Evolutionary conservation across 2,797 vertebrate genomes (phyloP), one percentile per base, ranked within the genome.

Genomic region (Hephaestus fuliginosus): DNA sequence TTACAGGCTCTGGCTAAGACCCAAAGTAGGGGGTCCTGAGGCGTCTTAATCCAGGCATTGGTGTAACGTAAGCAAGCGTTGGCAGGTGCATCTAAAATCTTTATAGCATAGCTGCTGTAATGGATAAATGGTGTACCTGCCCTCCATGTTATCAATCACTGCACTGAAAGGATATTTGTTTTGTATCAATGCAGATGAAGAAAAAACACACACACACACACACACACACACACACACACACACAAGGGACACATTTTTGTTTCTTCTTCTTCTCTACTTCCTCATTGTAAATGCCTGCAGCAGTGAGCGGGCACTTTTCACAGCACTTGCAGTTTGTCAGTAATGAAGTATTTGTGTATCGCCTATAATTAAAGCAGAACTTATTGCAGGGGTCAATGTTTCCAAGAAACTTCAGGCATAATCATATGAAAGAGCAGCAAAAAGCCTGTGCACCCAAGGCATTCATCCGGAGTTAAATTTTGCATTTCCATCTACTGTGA

Each of bases 401-500:
- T 84, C 66, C 73, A 36, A 71, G 62, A 85, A 28, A 71, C 41
- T 61, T 78, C 1, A 41, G 57, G 71, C 33, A 73, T 68, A 68
- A 86, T 82, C 69, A 61, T 65, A 81, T 39, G 70, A 71, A 82
- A 70, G 33, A 78, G 63, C 41, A 39, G 18, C 14, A 69, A 70
- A 33, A 64, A 61, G 8, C 57, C 51, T 48, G 18, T 46, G 71
- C 39, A 70, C 87, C 76, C 49, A 15, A 56, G 80, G 72, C 90
- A 65, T 57, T 79, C 60, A 10, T 80, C 73, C 58, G 30, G 52
- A 82, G 85, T 81, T 84, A 74, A 71, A 66, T 85, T 86, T 85
- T 81, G 20, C 75, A 78, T 91, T 87, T 82, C 71, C 81, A 65
- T 89, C 71, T 33, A 65, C 84, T 76, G 55, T 67, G 83, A 91